Percentiles rank a stretch among this genome's conserved stretches.
These are phyloP conservation scores for Lissonota sp. DNA, from an alignment of 2,888 invertebrate genomes.

Conservation along the genomic window DNA sequence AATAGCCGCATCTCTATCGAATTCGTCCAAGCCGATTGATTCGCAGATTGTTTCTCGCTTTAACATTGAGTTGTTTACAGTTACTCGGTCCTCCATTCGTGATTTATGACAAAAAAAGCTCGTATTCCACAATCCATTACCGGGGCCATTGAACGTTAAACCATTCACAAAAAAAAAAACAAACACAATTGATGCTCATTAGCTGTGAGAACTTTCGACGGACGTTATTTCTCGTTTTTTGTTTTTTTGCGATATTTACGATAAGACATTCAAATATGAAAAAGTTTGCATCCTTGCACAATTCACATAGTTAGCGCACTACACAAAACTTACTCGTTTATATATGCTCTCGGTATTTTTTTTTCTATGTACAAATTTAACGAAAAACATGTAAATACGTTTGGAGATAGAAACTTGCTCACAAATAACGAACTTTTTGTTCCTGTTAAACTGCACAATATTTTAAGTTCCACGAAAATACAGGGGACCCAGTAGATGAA, in stretches of 20 bases:
- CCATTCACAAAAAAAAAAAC: slow-evolving; percentile 49
- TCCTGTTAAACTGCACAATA: slow-evolving; percentile 45
- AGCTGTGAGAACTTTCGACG: slow-evolving; percentile 52
- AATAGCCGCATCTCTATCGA: slow-evolving; percentile 61
- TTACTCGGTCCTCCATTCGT: slow-evolving; percentile 14
- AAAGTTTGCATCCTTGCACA: slow-evolving; percentile 62
- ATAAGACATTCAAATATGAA: slow-evolving; percentile 52
- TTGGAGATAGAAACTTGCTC: slow-evolving; percentile 58
- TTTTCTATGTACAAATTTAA: slow-evolving; percentile 15
- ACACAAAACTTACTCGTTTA: slow-evolving; percentile 63
- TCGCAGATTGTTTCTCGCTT: slow-evolving; percentile 1
- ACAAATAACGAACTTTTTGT: slow-evolving; percentile 56
- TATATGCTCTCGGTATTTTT: slow-evolving; percentile 26
- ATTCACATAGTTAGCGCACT: slow-evolving; percentile 64
- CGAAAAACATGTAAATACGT: slow-evolving; percentile 7
- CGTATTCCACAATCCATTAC: slow-evolving; percentile 19
- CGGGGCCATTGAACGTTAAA: slow-evolving; percentile 7
- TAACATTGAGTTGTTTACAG: slow-evolving; percentile 39
- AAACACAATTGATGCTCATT: slow-evolving; percentile 45
- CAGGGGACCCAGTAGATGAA: neutral
- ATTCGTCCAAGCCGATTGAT: slow-evolving; percentile 42
- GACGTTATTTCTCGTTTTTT: slow-evolving; percentile 26
- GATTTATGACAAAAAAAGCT: neutral
- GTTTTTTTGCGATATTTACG: slow-evolving; percentile 45
- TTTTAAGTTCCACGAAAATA: slow-evolving; percentile 33